Base-by-base conservation (phyloP, 2,113 vertebrate species). In the Pica pica region DNA sequence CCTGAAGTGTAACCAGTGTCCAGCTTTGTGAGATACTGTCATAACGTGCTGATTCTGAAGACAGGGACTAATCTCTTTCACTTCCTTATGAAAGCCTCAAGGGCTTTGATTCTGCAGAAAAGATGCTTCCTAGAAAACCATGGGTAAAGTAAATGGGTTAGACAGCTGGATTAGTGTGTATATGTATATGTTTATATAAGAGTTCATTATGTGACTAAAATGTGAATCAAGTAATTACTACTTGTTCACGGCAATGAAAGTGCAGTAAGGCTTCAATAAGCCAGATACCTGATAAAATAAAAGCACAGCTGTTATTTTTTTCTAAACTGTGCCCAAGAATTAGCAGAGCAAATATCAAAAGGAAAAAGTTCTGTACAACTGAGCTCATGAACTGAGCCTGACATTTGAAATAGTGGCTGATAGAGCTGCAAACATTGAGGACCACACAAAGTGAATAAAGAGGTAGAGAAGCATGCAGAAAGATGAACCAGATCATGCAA, bases 381-480 rank as follows among this genome's bases (percentile, higher is more conserved):
- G 53, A 76, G 61, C 21, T 86, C 53, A 56, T 83, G 71, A 91
- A 94, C 79, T 47, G 64, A 93, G 39, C 33, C 59, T 88, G 82
- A 83, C 64, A 89, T 91, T 64, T 92, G 42, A 89, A 88, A 93
- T 6, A 70, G 82, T 16, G 17, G 46, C 52, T 74, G 84, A 95
- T n/a, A 90, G 53, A 92, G 64, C 82, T 86, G 56, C 83, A 92
- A 92, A 93, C 64, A 78, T 0, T 53, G 42, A 89, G 76, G 94
- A 96, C 95, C 94, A 95, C 94, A 89, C 92, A 90, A 82, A 57
- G 73, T 28, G 90, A 96, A 93, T 33, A 93, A 91, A 91, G 92
- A 95, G 37, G 60, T 68, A 84, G 49, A 95, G 67, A 8, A 92
- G 44, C 83, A 75, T 4, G 14, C 75, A 81, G 76, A 81, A 87